Evolutionary conservation across 2,888 invertebrate species (phyloP), one percentile per base, ranked within the genome.

Genomic region (Euspilapteryx auroguttella): DNA sequence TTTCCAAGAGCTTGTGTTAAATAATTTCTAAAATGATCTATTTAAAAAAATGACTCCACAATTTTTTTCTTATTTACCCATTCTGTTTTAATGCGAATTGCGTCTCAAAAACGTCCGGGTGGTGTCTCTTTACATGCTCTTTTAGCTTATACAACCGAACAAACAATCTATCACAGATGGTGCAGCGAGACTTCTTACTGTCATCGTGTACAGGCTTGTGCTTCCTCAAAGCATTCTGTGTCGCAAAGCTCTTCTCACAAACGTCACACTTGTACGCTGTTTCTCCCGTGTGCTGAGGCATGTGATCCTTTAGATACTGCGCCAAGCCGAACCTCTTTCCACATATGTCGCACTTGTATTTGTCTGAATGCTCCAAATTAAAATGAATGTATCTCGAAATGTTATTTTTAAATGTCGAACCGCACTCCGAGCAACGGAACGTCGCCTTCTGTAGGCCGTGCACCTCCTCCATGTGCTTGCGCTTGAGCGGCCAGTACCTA

Each of bases 301-400:
- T 14, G 20, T 37, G 37, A 3, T 27, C 27, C 6, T 25, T 23
- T 2, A 35, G 24, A 4, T n/a, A 13, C 2, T 24, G 21, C 10
- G 14, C 8, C 3, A 27, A 28, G 3, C 32, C 24, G 20, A 32
- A 35, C 8, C 27, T 31, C 10, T 21, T 27, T n/a, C 15, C 27
- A 15, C 38, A 38, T 25, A 27, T 28, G 6, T 27, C 15, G 22
- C 38, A 38, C 20, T 32, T 34, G 23, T 28, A 29, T 2, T 36
- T 33, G 8, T 29, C 28, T 2, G 34, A 33, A 21, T 36, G 36
- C 2, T 22, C 15, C 2, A 21, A 20, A 23, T 32, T 36, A 10
- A 36, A 36, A 15, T 36, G 36, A 11, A 21, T 15, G 15, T 33
- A 31, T 7, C 31, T 23, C 4, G 12, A 23, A 2, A 21, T 27